These are phyloP conservation scores for Amphilophus citrinellus DNA, from an alignment of 2,113 vertebrate genomes.

Conservation along the genomic window DNA sequence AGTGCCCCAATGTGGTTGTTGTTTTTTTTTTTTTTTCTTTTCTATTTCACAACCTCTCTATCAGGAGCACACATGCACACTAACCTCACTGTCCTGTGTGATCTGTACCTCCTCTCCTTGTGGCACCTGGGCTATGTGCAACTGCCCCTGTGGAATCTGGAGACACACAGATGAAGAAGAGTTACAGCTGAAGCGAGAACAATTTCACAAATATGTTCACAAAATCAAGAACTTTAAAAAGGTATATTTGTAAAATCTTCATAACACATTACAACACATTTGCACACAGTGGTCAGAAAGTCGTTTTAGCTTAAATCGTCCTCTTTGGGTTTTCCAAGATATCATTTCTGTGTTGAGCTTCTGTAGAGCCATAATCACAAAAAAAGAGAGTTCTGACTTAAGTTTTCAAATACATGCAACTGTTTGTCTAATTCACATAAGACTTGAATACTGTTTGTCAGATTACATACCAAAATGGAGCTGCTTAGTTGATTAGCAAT, in stretches of 20 bases:
- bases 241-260: background rate
- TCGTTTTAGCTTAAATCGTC: background rate
- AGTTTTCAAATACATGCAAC: background rate
- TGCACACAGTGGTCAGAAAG: background rate
- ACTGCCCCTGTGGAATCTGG: slow-evolving; percentile 95
- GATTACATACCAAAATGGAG: too few relatives aligned
- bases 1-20: slow-evolving; percentile 14
- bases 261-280: background rate
- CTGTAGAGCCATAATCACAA: background rate
- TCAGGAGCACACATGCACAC: slow-evolving; percentile 36
- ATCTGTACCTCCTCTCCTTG: slow-evolving; percentile 99
- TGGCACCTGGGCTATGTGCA: slow-evolving; percentile 98
- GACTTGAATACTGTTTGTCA: too few relatives aligned
- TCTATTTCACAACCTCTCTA: background rate
- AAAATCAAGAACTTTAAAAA: background rate
- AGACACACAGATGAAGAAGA: slow-evolving; percentile 61
- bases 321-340: background rate
- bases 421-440: background rate
- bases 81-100: slow-evolving; percentile 98
- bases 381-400: background rate
- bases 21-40: background rate
- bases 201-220: slow-evolving; percentile 1
- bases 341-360: background rate
- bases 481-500: too few relatives aligned
- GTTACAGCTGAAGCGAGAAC: background rate